These are phyloP conservation scores for Misgurnus anguillicaudatus DNA, from an alignment of 2,113 vertebrate genomes.

Conservation along the genomic window DNA sequence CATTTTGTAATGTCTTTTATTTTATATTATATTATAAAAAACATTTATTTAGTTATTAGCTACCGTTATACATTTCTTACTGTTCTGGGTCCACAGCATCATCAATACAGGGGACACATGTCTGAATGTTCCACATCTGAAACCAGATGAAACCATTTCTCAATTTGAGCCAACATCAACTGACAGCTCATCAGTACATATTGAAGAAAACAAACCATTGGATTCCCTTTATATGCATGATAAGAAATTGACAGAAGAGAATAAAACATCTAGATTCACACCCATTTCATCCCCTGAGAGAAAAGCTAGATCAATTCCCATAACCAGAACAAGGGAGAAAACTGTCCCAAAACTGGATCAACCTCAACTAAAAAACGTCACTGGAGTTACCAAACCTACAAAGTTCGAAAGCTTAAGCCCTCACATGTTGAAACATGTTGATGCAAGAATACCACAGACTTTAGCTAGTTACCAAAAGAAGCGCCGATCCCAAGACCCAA, in stretches of 20 bases:
- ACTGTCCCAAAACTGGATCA: constrained; percentile 20
- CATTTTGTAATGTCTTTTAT: not conserved
- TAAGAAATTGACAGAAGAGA: constrained; percentile 37
- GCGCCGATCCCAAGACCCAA: constrained; percentile 34
- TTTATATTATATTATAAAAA: not conserved
- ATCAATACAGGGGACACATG: constrained; percentile 24
- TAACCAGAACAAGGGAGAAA: constrained; percentile 56
- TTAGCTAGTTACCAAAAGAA: constrained; percentile 39
- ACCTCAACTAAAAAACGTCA: constrained; percentile 49
- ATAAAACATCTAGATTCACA: constrained; percentile 45
- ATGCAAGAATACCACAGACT: constrained; percentile 17
- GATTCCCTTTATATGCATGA: constrained; percentile 51
- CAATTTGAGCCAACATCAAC: not conserved
- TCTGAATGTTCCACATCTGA: not conserved
- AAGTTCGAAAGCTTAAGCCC: constrained; percentile 31
- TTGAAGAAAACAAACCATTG: constrained; percentile 58
- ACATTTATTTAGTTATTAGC: not conserved
- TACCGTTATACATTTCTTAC: constrained; percentile 4
- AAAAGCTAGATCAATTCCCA: constrained; percentile 57
- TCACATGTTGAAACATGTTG: constrained; percentile 40
- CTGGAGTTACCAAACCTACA: not conserved
- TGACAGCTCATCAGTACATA: constrained; percentile 49
- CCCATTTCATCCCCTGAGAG: constrained; percentile 60
- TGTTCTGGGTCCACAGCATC: constrained; percentile 1
- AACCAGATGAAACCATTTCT: constrained; percentile 27